A percentile compares a stretch with the other conserved stretches of the same genome.
Conservation (phyloP, 2,888 invertebrate species). For the Pollenia labialis region DNA sequence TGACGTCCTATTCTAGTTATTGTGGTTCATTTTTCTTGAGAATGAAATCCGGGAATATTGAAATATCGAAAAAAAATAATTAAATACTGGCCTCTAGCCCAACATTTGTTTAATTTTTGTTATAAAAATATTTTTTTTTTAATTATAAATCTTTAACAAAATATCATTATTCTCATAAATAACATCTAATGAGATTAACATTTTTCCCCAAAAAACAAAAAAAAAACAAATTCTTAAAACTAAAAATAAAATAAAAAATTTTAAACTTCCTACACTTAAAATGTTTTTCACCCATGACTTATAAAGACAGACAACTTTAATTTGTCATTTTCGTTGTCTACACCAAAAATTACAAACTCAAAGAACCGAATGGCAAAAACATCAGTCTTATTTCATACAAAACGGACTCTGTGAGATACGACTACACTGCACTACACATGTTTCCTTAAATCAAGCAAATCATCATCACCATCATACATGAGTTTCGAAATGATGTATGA, state of each 20-base stretch:
- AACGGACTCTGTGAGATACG: constrained; percentile 22
- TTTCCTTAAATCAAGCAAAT: constrained; percentile 73
- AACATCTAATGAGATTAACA: constrained; percentile 24
- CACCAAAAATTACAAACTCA: constrained; percentile 20
- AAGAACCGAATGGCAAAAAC: constrained; percentile 43
- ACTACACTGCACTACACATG: constrained; percentile 66
- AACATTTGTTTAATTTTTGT: too few species aligned
- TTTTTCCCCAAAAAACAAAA: constrained; percentile 14
- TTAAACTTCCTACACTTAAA: constrained; percentile 72
- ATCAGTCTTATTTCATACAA: constrained; percentile 8
- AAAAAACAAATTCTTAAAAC: constrained; percentile 22
- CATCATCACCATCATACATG: constrained; percentile 63
- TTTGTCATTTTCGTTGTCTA: constrained; percentile 73
- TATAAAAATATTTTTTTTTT: too few species aligned
- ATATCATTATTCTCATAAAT: neutral
- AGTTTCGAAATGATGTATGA: constrained; percentile 54
- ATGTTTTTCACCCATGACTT: constrained; percentile 72
- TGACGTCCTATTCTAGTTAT: too few species aligned
- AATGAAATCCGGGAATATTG: too few species aligned
- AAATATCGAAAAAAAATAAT: too few species aligned
- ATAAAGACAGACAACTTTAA: constrained; percentile 73
- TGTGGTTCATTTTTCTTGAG: too few species aligned
- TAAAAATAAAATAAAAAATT: constrained; percentile 24
- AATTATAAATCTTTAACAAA: too few species aligned
- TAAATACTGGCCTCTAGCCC: too few species aligned